Evolutionary conservation across 2,888 invertebrate genomes (phyloP).

Genomic region (Argynnis bischoffii): DNA sequence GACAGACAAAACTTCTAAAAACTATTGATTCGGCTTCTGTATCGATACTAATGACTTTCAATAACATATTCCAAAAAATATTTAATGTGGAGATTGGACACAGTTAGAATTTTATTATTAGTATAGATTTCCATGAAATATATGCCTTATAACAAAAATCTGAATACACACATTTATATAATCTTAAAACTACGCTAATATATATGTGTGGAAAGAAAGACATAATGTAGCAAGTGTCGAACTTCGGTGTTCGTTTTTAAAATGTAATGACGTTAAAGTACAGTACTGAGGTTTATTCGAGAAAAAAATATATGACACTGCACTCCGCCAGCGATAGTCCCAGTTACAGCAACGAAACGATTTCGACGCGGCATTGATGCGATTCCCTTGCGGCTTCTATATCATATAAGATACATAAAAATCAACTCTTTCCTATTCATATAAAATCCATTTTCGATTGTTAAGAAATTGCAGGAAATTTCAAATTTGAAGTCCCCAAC

Average conservation of each 20-base stretch:
- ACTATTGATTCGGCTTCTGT: no score
- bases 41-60: no score
- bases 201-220: not conserved
- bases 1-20: no score
- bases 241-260: slow-evolving; percentile 32
- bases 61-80: no score
- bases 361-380: slow-evolving; percentile 52
- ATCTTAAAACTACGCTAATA: no score
- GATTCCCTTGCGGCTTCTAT: slow-evolving; percentile 45
- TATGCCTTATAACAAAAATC: no score
- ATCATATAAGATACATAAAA: slow-evolving; percentile 21
- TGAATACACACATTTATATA: no score
- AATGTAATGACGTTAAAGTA: slow-evolving; percentile 39
- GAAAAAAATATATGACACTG: slow-evolving; percentile 37
- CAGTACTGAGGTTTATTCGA: slow-evolving; percentile 43
- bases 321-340: slow-evolving; percentile 54
- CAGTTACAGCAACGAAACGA: slow-evolving; percentile 62
- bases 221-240: slow-evolving; percentile 16
- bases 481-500: slow-evolving; percentile 68
- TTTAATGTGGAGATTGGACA: no score
- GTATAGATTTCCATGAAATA: no score
- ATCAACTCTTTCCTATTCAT: not conserved
- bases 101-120: no score
- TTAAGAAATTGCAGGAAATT: slow-evolving; percentile 47
- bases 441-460: slow-evolving; percentile 25